These are phyloP conservation scores for Theonella swinhoei DNA, from an alignment of 37 sponge, comb jelly and placozoan species.

Conservation along the genomic window DNA sequence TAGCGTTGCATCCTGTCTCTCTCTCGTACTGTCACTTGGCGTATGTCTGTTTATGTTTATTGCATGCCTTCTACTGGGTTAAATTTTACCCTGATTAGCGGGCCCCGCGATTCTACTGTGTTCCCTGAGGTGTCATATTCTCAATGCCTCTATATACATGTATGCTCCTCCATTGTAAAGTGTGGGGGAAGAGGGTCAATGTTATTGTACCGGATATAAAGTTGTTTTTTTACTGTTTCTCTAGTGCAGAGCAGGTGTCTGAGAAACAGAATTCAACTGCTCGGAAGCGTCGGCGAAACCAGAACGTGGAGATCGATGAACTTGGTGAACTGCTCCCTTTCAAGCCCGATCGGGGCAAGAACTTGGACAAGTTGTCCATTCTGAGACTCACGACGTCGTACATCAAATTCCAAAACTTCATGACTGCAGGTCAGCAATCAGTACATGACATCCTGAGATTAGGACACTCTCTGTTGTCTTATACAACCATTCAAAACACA, in stretches of 20 bases:
- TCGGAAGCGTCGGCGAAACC: slow-evolving; percentile 46
- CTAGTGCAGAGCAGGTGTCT: not conserved
- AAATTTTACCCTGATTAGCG: too few relatives aligned
- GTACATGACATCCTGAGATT: not conserved
- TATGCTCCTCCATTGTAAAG: too few relatives aligned
- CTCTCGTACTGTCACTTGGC: too few relatives aligned
- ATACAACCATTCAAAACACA: not conserved
- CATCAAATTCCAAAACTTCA: slow-evolving; percentile 60
- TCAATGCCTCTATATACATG: too few relatives aligned
- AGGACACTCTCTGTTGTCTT: not conserved
- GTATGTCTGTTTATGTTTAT: too few relatives aligned
- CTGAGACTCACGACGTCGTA: slow-evolving; percentile 57
- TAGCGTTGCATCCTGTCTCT: too few relatives aligned
- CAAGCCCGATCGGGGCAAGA: not conserved
- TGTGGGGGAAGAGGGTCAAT: too few relatives aligned
- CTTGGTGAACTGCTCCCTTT: slow-evolving; percentile 35
- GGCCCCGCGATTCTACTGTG: too few relatives aligned
- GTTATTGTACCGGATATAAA: too few relatives aligned
- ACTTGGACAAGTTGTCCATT: slow-evolving; percentile 73
- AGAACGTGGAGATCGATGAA: slow-evolving; percentile 57
- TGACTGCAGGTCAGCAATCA: not conserved
- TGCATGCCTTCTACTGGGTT: too few relatives aligned
- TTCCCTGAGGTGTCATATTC: too few relatives aligned
- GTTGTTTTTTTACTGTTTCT: too few relatives aligned
- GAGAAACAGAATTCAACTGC: slow-evolving; percentile 15